Evolutionary conservation across 2,113 vertebrate genomes (phyloP).

Genomic region (Pleuronectes platessa): DNA sequence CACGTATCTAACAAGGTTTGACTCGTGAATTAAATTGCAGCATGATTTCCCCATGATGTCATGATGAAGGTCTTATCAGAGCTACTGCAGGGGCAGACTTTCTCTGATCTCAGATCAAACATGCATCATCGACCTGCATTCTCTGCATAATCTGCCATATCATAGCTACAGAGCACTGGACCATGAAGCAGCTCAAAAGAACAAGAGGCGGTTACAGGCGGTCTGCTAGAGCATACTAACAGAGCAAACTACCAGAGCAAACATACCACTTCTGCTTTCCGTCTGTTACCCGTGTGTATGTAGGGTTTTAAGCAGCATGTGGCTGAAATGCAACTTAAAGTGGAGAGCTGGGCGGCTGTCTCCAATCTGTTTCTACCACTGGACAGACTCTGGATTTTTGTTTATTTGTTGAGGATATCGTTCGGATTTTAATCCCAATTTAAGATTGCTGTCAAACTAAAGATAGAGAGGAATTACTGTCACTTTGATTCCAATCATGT

Average conservation of each 20-base stretch:
- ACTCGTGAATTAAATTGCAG: constrained; percentile 7
- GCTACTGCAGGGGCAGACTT: constrained; percentile 44
- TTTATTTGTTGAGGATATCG: too few species aligned
- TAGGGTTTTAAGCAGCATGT: background rate
- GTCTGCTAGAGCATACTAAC: background rate
- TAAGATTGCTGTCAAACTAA: background rate
- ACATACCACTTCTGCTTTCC: too few species aligned
- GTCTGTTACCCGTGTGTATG: background rate
- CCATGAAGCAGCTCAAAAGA: constrained; percentile 10
- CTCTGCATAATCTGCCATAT: constrained; percentile 24
- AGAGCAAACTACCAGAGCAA: background rate
- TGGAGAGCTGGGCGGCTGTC: background rate
- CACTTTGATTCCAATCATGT: too few species aligned
- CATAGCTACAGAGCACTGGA: background rate
- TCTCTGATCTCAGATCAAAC: constrained; percentile 15
- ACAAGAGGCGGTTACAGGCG: constrained; percentile 10
- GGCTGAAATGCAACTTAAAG: background rate
- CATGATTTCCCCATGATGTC: constrained; percentile 31
- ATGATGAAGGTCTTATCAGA: constrained; percentile 40
- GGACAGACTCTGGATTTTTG: too few species aligned
- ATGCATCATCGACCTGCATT: constrained; percentile 32
- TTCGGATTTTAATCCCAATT: too few species aligned
- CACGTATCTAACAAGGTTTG: background rate
- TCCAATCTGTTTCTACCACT: background rate
- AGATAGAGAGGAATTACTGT: too few species aligned